Evolutionary conservation across 2,888 invertebrate species (phyloP).

Genomic region (Resseliella maxima): DNA sequence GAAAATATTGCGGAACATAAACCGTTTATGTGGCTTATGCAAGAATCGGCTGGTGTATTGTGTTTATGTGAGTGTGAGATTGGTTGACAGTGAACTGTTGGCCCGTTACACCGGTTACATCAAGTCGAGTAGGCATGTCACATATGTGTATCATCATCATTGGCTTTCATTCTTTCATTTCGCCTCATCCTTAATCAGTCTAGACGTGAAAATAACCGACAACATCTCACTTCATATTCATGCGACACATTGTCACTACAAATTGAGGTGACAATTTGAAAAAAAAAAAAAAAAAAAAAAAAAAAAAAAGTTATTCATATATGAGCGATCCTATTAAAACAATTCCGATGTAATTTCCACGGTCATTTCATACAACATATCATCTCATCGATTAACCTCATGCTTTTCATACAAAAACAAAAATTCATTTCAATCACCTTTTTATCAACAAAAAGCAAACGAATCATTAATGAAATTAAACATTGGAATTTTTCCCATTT

Average conservation of each 20-base stretch:
- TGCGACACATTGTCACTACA: not conserved
- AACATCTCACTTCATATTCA: slow-evolving; percentile 33
- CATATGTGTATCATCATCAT: slow-evolving; percentile 27
- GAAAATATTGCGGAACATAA: slow-evolving; percentile 15
- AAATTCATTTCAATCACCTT: no score
- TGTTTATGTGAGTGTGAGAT: not conserved
- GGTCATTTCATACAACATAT: no score
- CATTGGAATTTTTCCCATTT: not conserved
- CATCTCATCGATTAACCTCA: no score
- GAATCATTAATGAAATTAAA: no score
- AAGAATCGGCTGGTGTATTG: not conserved
- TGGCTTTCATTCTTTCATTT: slow-evolving; percentile 47
- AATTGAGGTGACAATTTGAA: slow-evolving; percentile 41
- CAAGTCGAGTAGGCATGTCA: not conserved
- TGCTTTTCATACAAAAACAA: no score
- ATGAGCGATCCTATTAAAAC: not conserved
- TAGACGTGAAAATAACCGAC: slow-evolving; percentile 40
- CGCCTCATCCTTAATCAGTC: slow-evolving; percentile 42
- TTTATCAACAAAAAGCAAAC: no score
- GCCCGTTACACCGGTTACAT: not conserved
- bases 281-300: not conserved
- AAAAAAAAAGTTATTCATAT: not conserved
- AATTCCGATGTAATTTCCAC: not conserved
- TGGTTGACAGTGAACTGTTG: not conserved
- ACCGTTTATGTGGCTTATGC: slow-evolving; percentile 11